A percentile compares a stretch with the other conserved stretches of the same genome.
Conservation (phyloP, 2,113 vertebrate species). For the Rhinolophus ferrumequinum region DNA sequence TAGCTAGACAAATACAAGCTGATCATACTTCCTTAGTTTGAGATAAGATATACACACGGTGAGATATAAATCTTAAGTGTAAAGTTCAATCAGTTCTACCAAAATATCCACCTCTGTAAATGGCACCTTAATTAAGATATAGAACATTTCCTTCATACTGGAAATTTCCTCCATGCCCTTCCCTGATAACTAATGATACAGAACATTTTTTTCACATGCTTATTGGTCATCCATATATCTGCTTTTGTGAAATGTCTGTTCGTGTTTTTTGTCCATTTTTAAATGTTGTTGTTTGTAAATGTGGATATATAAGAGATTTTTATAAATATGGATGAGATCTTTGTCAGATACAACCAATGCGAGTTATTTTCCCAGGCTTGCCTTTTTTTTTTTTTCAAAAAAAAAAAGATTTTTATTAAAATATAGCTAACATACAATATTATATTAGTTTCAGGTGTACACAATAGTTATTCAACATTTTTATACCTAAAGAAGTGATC, state of each 20-base stretch:
- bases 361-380: neutral
- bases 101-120: neutral
- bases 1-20: neutral
- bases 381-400: neutral
- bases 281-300: slow-evolving; percentile 7
- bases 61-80: neutral
- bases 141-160: neutral
- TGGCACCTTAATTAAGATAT: neutral
- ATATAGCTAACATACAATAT: too few relatives aligned
- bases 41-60: neutral
- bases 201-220: neutral
- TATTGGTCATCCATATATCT: neutral
- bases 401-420: too few relatives aligned
- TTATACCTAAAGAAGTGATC: too few relatives aligned
- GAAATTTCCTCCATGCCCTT: neutral
- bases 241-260: slow-evolving; percentile 29
- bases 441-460: too few relatives aligned
- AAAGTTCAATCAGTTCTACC: slow-evolving; percentile 10
- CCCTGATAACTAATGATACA: neutral
- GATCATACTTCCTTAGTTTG: neutral
- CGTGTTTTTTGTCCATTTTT: neutral
- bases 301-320: neutral
- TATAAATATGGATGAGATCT: neutral
- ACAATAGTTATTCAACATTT: too few relatives aligned
- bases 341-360: neutral